Evolutionary conservation across 2,888 invertebrate genomes (phyloP).

Genomic region (Criorhina ranunculi): DNA sequence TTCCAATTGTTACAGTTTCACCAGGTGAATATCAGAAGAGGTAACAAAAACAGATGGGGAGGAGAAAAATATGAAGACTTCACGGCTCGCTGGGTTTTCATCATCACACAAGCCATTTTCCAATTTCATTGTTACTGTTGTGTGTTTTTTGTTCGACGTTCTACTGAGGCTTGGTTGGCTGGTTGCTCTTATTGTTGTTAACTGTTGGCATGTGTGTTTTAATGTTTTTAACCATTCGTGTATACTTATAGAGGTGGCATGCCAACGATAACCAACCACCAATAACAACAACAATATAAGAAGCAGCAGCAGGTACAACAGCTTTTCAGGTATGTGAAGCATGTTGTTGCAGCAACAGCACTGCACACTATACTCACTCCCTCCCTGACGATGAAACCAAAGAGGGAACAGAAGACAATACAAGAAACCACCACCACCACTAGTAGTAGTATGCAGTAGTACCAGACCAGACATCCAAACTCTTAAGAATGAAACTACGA

Average conservation of each 20-base stretch:
- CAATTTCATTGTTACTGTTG: slow-evolving; percentile 64
- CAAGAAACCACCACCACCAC: slow-evolving; percentile 42
- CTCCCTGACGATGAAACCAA: slow-evolving; percentile 46
- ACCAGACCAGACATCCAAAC: slow-evolving; percentile 29
- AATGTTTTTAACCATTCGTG: slow-evolving; percentile 72
- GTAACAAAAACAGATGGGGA: slow-evolving; percentile 36
- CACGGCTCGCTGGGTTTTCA: slow-evolving; percentile 72
- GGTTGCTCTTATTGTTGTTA: slow-evolving; percentile 74
- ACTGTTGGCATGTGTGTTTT: slow-evolving; percentile 75
- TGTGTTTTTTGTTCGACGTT: slow-evolving; percentile 27
- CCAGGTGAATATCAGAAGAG: slow-evolving; percentile 53
- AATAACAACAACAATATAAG: slow-evolving; percentile 10
- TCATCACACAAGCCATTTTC: slow-evolving; percentile 70
- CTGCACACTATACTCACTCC: slow-evolving; percentile 45
- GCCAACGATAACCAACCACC: slow-evolving; percentile 21
- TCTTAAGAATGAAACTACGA: slow-evolving; percentile 51
- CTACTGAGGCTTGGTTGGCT: slow-evolving; percentile 61
- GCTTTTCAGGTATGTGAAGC: slow-evolving; percentile 74
- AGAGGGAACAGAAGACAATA: slow-evolving; percentile 59
- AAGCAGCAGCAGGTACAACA: slow-evolving; percentile 72
- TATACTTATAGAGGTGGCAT: slow-evolving; percentile 42
- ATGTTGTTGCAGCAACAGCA: slow-evolving; percentile 73
- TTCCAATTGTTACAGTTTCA: slow-evolving; percentile 69
- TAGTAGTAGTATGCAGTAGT: not conserved
- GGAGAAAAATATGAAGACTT: slow-evolving; percentile 63